Evolutionary conservation across 2,797 vertebrate species (phyloP).

Genomic region (Euphonia xanthogaster): DNA sequence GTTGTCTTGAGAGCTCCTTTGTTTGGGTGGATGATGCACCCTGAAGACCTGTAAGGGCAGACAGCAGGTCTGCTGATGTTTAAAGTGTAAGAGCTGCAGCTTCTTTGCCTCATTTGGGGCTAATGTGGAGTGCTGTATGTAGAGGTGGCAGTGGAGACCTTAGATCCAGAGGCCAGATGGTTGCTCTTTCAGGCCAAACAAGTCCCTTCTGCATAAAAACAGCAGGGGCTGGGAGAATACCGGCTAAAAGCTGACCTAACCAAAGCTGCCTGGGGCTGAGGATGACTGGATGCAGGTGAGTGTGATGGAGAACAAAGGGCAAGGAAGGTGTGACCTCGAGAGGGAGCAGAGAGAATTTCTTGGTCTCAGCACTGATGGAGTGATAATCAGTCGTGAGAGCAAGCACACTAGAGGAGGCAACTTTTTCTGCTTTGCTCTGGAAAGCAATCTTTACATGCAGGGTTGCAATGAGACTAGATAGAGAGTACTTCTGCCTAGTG

Average conservation of each 20-base stretch:
- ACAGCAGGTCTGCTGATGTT: not conserved
- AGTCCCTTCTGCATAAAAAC: not conserved
- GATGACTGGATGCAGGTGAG: not conserved
- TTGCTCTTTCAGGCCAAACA: not conserved
- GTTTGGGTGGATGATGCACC: not conserved
- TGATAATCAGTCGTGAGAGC: not conserved
- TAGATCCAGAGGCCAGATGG: not conserved
- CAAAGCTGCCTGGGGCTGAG: not conserved
- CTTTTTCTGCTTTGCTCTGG: not conserved
- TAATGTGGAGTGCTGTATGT: not conserved
- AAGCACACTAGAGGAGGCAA: not conserved
- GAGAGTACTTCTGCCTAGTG: not conserved
- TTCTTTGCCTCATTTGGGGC: not conserved
- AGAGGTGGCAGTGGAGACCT: not conserved
- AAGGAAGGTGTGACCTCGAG: not conserved
- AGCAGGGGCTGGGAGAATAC: not conserved
- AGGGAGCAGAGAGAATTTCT: not conserved
- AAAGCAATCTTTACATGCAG: not conserved
- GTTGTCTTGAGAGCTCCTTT: not conserved
- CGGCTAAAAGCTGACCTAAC: not conserved
- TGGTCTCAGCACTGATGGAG: not conserved
- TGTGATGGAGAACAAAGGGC: not conserved
- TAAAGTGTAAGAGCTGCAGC: not conserved
- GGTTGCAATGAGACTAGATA: not conserved
- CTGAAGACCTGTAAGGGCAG: not conserved